Percentiles rank a stretch among this genome's conserved stretches.
Evolutionary conservation across 35 echinoderm and acorn worm genomes (phyloP).

Genomic region (Holothuria glaberrima): DNA sequence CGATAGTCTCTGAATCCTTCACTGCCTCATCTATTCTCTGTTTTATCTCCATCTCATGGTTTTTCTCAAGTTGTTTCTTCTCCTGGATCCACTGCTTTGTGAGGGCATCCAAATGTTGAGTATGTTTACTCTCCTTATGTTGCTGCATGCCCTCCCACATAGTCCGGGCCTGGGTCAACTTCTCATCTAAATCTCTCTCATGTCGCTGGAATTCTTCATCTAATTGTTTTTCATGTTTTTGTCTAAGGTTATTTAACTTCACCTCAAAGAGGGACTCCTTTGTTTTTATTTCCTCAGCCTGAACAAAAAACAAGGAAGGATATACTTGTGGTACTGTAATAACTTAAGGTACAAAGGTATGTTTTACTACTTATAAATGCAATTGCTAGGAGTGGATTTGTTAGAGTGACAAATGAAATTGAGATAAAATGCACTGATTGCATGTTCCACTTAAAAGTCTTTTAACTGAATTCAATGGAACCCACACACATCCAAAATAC

Average conservation of each 20-base stretch:
- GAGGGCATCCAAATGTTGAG: not conserved
- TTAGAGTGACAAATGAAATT: no score
- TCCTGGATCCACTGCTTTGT: conserved; percentile 55
- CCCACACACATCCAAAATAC: no score
- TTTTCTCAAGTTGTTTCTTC: conserved; percentile 36
- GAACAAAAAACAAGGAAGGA: not conserved
- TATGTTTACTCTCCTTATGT: conserved; percentile 44
- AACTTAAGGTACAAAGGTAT: no score
- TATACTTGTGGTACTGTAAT: no score
- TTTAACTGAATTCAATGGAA: no score
- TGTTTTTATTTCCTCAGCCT: not conserved
- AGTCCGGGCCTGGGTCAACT: conserved; percentile 8
- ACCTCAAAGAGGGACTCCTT: conserved; percentile 29
- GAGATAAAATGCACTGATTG: no score
- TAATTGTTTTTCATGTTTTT: conserved; percentile 4
- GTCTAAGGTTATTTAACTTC: conserved; percentile 2
- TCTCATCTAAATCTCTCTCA: conserved; percentile 10
- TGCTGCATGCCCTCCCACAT: conserved; percentile 38
- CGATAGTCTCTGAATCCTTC: conserved; percentile 13
- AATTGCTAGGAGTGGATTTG: no score
- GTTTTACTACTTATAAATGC: no score
- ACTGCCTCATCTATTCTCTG: conserved; percentile 21
- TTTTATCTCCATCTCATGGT: conserved; percentile 9
- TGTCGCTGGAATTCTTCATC: not conserved
- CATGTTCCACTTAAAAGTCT: no score